phyloP scores from a whole-genome alignment of 2,113 vertebrate species.

The Hippocampus abdominalis region DNA sequence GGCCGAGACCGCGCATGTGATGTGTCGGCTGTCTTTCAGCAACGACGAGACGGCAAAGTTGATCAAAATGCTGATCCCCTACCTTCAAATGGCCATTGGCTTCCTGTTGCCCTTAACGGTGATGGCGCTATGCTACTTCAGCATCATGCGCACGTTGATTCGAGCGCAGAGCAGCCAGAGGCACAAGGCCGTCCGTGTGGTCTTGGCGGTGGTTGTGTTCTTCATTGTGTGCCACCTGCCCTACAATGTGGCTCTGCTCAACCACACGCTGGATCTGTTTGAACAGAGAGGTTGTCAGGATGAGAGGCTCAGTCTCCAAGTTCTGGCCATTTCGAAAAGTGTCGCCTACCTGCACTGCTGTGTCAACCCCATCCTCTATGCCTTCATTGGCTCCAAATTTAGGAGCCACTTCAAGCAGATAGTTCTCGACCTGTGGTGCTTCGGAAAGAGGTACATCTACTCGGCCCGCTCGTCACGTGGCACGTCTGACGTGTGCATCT shows the following conservation, averaged over 20 bases:
- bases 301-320: slow-evolving; percentile 52
- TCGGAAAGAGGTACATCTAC: slow-evolving; percentile 64
- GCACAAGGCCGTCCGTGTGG: slow-evolving; percentile 83
- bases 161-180: slow-evolving; percentile 77
- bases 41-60: slow-evolving; percentile 29
- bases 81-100: slow-evolving; percentile 77
- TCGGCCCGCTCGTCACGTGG: slow-evolving; percentile 53
- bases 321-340: slow-evolving; percentile 62
- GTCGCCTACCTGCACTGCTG: slow-evolving; percentile 91
- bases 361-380: slow-evolving; percentile 89
- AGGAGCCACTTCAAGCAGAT: slow-evolving; percentile 82
- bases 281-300: slow-evolving; percentile 54
- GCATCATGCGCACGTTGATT: slow-evolving; percentile 76
- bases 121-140: slow-evolving; percentile 82
- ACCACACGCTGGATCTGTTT: slow-evolving; percentile 69
- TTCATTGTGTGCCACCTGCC: slow-evolving; percentile 86
- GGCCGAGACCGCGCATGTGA: not conserved
- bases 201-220: slow-evolving; percentile 78
- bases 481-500: slow-evolving; percentile 69
- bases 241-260: slow-evolving; percentile 79
- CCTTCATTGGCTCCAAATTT: slow-evolving; percentile 90
- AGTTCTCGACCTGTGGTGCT: slow-evolving; percentile 75
- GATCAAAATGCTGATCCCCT: slow-evolving; percentile 79
- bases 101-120: slow-evolving; percentile 83
- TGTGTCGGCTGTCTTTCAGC: slow-evolving; percentile 72